These are phyloP conservation scores for Sinhomidia bicolor DNA, from an alignment of 2,888 invertebrate species.

Conservation along the genomic window DNA sequence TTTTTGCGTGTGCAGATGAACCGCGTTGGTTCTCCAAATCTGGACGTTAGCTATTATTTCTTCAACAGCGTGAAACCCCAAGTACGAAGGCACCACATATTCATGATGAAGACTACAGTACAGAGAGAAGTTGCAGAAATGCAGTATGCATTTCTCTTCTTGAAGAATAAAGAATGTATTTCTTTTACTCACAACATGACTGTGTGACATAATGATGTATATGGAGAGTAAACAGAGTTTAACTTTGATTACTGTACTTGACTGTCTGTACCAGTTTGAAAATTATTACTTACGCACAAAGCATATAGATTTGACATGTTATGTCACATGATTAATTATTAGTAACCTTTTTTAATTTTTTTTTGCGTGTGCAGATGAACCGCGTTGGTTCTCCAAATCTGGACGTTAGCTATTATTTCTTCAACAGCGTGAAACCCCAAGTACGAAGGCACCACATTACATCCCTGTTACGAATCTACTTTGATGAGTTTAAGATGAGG, in stretches of 20 bases:
- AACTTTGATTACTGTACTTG: no score
- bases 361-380: conserved; percentile 73
- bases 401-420: conserved; percentile 74
- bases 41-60: conserved; percentile 74
- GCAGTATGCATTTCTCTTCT: no score
- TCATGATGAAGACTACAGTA: no score
- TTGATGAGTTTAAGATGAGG: conserved; percentile 68
- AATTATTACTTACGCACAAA: background rate
- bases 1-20: no score
- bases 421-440: conserved; percentile 72
- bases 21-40: conserved; percentile 73
- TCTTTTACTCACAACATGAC: no score
- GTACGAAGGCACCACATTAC: conserved; percentile 55
- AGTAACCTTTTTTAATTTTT: background rate
- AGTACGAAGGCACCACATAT: conserved; percentile 62
- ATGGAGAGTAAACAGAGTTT: no score
- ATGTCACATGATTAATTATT: no score
- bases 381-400: conserved; percentile 74
- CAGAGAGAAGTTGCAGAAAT: no score
- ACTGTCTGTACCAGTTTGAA: no score
- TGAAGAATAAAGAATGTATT: no score
- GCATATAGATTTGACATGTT: background rate
- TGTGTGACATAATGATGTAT: no score
- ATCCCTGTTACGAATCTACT: conserved; percentile 66
- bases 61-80: conserved; percentile 73